These are phyloP conservation scores for Oplegnathus fasciatus DNA, from an alignment of 2,113 vertebrate genomes.

Conservation along the genomic window DNA sequence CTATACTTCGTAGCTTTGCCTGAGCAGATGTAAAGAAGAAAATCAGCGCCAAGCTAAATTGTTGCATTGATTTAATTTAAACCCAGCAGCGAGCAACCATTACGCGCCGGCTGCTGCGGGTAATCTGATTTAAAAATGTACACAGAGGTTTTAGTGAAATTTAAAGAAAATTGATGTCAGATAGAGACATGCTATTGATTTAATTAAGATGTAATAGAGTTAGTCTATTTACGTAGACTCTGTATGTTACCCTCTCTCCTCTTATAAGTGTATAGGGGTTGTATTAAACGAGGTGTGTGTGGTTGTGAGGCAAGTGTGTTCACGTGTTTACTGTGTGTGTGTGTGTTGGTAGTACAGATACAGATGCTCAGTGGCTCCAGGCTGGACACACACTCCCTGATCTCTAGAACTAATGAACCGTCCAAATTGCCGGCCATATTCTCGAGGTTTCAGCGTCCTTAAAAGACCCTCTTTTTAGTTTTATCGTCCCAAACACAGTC, in stretches of 20 bases:
- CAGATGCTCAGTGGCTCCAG: conserved; percentile 32
- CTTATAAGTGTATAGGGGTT: background rate
- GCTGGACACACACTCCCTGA: conserved; percentile 53
- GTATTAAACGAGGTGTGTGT: background rate
- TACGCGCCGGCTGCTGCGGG: background rate
- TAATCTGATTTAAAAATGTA: conserved; percentile 30
- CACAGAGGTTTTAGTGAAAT: conserved; percentile 23
- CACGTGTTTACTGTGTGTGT: background rate
- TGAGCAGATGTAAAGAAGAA: background rate
- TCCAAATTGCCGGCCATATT: conserved; percentile 36
- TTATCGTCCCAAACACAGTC: background rate
- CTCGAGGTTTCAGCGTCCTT: background rate
- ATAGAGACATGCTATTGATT: conserved; percentile 38
- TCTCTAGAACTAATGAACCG: conserved; percentile 45
- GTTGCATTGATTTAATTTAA: conserved; percentile 49
- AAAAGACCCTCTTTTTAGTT: background rate
- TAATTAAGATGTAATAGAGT: conserved; percentile 42
- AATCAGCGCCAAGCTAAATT: background rate
- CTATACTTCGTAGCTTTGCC: background rate
- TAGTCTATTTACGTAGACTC: background rate
- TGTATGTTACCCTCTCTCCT: too few species aligned
- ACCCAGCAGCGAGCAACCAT: background rate
- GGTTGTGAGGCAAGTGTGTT: background rate
- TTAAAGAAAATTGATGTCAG: conserved; percentile 28
- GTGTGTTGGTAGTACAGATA: background rate